These are phyloP conservation scores for Euthynnus affinis DNA, from an alignment of 2,797 vertebrate genomes.

Conservation along the genomic window DNA sequence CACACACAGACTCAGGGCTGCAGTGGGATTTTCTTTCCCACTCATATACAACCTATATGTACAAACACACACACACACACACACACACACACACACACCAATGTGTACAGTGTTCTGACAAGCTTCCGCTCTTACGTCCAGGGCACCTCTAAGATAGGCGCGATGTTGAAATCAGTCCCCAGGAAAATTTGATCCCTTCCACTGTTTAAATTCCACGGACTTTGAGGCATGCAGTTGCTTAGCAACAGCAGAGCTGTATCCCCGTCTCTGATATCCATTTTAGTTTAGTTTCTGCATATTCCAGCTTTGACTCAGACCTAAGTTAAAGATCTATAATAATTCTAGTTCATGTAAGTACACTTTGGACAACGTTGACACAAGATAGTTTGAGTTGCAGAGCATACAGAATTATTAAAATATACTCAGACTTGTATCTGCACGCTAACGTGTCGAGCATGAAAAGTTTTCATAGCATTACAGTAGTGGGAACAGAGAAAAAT, in stretches of 20 bases:
- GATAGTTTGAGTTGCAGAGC: background rate
- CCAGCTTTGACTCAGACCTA: constrained; percentile 57
- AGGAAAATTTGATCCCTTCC: constrained; percentile 75
- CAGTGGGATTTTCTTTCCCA: constrained; percentile 9
- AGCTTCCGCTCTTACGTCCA: constrained; percentile 30
- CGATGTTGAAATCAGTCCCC: constrained; percentile 67
- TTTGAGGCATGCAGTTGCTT: constrained; percentile 82
- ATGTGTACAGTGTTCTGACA: background rate
- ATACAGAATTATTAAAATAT: constrained; percentile 20
- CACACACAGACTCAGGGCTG: constrained; percentile 23
- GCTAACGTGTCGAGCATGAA: constrained; percentile 12
- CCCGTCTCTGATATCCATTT: constrained; percentile 64
- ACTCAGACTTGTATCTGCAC: background rate
- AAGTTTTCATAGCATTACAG: constrained; percentile 9
- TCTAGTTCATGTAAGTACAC: constrained; percentile 32
- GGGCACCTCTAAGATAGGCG: constrained; percentile 45
- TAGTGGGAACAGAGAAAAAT: background rate
- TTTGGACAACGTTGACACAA: constrained; percentile 8
- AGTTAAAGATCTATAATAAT: constrained; percentile 60
- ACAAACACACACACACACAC: background rate
- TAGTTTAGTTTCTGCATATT: constrained; percentile 68
- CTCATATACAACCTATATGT: background rate
- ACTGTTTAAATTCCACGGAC: constrained; percentile 78
- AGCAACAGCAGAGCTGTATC: constrained; percentile 77
- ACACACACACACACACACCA: background rate